Evolutionary conservation across 2,888 invertebrate species (phyloP).

Genomic region (Aphodius sticticus): DNA sequence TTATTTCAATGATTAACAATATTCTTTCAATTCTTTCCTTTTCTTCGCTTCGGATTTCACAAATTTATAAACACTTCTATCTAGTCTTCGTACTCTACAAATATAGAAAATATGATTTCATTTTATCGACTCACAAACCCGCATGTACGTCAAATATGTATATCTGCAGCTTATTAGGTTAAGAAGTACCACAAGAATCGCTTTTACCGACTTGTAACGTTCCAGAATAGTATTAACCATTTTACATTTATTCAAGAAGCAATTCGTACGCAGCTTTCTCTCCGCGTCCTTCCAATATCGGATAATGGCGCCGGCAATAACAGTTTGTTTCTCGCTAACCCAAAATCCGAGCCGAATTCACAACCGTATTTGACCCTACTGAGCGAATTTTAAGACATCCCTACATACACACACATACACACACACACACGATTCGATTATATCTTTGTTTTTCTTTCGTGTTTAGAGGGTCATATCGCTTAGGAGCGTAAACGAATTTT

Average conservation of each 20-base stretch:
- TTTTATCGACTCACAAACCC: no score
- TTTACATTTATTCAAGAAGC: background rate
- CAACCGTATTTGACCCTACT: constrained; percentile 15
- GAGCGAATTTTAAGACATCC: constrained; percentile 18
- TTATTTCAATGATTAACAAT: no score
- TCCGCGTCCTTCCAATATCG: background rate
- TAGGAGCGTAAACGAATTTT: constrained; percentile 19
- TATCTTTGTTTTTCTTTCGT: constrained; percentile 23
- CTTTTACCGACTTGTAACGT: background rate
- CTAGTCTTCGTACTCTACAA: no score
- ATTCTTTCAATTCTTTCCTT: no score
- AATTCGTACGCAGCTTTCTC: background rate
- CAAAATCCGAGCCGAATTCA: constrained; percentile 16
- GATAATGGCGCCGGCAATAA: constrained; percentile 19
- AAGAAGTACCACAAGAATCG: background rate
- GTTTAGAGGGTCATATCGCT: constrained; percentile 19
- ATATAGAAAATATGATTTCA: no score
- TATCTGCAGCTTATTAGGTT: no score
- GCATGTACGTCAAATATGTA: no score
- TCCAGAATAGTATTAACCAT: background rate
- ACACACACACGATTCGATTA: constrained; percentile 4
- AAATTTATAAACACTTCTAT: no score
- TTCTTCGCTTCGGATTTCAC: no score
- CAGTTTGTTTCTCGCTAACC: constrained; percentile 17
- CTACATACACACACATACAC: background rate